Evolutionary conservation across 2,113 vertebrate species (phyloP), one percentile per base, ranked within the genome.

Genomic region (Glaucidium brasilianum): DNA sequence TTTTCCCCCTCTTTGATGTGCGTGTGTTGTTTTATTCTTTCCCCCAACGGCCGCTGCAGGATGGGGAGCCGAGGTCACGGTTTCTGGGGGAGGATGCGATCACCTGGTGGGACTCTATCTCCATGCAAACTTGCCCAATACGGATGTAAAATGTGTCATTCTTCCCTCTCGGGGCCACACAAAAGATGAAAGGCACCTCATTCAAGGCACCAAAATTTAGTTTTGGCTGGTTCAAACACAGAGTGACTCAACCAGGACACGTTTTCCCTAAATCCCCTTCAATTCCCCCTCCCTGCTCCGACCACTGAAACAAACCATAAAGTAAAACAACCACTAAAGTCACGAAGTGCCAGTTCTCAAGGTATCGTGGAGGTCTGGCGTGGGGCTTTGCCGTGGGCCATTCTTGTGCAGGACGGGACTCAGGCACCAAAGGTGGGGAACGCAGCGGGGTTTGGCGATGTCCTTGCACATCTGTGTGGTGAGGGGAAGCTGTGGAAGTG

Each of bases 321-420:
- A 23, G 37, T 1, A 26, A 5, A 74, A 10, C 2, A 11, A 29
- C 9, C 66, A 16, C n/a, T 20, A 2, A 30, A 59, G 30, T 41
- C 21, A 23, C 1, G 1, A 58, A 52, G 34, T 41, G 49, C 26
- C 30, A 4, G 55, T 19, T 60, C 55, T 88, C 27, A 11, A 4
- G 16, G 15, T 6, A 15, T 5, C 3, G 0, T 0, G 2, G 47
- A 17, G 29, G 3, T 68, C 43, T 29, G 62, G 9, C 1, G 1
- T 8, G 10, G 45, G 50, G 16, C 15, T n/a, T 67, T 53, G 21
- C 34, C 2, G 1, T 18, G 29, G 41, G 59, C 22, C 10, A 2
- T 52, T 37, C n/a, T 21, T 1, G 0, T 0, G 58, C 0, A 4
- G 43, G 32, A 29, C 32, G 8, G 59, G n/a, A 26, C 43, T 50